Conservation (phyloP, 2,113 vertebrate genomes). For the Vimba vimba region DNA sequence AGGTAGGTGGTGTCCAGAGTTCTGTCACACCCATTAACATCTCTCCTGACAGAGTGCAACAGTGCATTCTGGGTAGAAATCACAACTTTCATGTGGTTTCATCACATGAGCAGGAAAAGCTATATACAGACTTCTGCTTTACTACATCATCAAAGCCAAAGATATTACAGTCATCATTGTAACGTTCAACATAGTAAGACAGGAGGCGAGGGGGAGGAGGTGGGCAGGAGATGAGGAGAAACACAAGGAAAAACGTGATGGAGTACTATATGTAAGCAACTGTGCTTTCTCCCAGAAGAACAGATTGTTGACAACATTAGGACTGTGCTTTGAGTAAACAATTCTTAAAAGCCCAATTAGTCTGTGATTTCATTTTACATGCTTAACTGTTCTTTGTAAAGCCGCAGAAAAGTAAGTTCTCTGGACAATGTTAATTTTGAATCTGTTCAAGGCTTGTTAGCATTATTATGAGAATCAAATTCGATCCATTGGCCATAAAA, state of each 20-base stretch:
- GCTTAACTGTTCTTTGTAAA: constrained; percentile 11
- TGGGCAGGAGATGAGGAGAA: constrained; percentile 20
- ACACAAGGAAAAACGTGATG: not conserved
- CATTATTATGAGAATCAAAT: not conserved
- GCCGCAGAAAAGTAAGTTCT: not conserved
- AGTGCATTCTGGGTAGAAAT: constrained; percentile 36
- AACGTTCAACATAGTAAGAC: constrained; percentile 24
- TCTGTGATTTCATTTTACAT: not conserved
- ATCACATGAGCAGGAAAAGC: constrained; percentile 45
- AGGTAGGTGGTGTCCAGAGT: constrained; percentile 39
- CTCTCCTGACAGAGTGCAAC: constrained; percentile 43
- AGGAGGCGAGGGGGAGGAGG: constrained; percentile 40
- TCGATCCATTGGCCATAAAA: not conserved
- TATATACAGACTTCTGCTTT: constrained; percentile 35
- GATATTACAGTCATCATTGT: constrained; percentile 18
- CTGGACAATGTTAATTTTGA: not conserved
- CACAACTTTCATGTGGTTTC: constrained; percentile 53
- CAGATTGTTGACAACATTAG: constrained; percentile 26
- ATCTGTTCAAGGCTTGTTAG: not conserved
- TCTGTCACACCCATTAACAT: constrained; percentile 40
- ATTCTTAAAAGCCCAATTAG: constrained; percentile 26
- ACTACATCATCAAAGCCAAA: constrained; percentile 42
- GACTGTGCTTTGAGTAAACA: constrained; percentile 25
- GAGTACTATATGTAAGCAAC: constrained; percentile 19
- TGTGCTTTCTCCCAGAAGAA: constrained; percentile 25